A percentile compares a stretch with the other conserved stretches of the same genome.
Conservation (phyloP, 2,113 vertebrate genomes). For the Panthera tigris region DNA sequence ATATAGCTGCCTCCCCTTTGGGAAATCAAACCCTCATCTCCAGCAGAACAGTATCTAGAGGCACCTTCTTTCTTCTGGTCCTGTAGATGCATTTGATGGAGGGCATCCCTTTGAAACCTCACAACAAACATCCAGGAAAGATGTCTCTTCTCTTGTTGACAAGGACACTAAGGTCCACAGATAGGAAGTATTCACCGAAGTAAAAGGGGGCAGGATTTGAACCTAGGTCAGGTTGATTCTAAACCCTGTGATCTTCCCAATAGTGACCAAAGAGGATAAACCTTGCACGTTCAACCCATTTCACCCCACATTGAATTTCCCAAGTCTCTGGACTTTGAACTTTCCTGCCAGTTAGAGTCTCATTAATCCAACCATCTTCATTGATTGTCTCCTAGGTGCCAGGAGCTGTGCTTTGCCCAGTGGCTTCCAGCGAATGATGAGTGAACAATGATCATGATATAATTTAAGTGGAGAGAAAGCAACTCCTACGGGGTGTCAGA, state of each 20-base stretch:
- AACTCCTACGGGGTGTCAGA: background rate
- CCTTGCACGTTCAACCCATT: background rate
- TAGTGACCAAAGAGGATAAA: background rate
- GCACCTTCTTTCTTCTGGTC: background rate
- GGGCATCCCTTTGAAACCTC: background rate
- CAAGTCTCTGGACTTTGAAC: slow-evolving; percentile 6
- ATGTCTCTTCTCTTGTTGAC: background rate
- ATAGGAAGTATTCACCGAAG: background rate
- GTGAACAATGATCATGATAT: background rate
- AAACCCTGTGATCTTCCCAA: background rate
- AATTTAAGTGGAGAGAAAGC: slow-evolving; percentile 30
- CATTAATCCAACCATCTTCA: slow-evolving; percentile 10
- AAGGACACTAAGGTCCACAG: background rate
- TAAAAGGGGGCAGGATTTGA: background rate
- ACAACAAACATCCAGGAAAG: background rate
- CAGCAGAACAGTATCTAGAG: background rate
- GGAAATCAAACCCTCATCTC: background rate
- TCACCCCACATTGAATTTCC: background rate
- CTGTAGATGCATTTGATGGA: background rate
- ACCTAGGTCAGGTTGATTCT: background rate
- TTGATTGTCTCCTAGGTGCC: slow-evolving; percentile 25
- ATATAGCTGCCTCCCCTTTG: background rate
- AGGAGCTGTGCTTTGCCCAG: slow-evolving; percentile 41
- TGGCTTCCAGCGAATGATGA: slow-evolving; percentile 19
- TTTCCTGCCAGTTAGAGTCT: background rate